phyloP scores from a whole-genome alignment of 1,140 invertebrate genomes.

The Papilio polyxenes region DNA sequence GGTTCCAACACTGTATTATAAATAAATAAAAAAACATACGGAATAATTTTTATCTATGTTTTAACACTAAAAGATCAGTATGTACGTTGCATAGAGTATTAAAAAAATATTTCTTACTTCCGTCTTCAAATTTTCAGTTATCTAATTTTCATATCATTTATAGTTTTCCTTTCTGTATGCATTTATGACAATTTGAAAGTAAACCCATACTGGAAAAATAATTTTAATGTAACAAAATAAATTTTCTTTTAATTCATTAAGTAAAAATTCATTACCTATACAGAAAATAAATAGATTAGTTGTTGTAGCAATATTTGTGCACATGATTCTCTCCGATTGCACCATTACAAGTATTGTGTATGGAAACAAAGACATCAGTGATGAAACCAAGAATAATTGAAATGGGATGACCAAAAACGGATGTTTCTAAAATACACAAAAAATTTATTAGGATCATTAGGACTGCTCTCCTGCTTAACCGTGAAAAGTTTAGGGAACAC shows the following conservation, averaged over 20 bases:
- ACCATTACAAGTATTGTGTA: neutral
- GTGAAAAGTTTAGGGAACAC: too few species aligned
- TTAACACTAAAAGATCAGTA: neutral
- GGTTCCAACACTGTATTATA: too few species aligned
- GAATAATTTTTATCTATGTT: neutral
- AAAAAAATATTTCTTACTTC: neutral
- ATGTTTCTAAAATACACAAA: neutral
- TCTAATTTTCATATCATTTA: neutral
- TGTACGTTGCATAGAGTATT: neutral
- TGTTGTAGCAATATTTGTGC: neutral
- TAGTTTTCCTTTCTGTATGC: constrained; percentile 46
- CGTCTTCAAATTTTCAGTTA: neutral
- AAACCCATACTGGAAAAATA: constrained; percentile 52
- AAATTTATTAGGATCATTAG: too few species aligned
- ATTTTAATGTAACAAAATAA: constrained; percentile 7
- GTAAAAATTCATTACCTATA: constrained; percentile 42
- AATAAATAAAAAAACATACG: too few species aligned
- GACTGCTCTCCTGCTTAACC: too few species aligned
- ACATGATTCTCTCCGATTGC: neutral
- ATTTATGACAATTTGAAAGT: constrained; percentile 52
- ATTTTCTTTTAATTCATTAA: constrained; percentile 16
- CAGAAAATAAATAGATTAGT: constrained; percentile 40
- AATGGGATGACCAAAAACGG: neutral
- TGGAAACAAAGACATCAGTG: neutral
- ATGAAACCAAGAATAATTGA: neutral